Percentiles rank a stretch among this genome's conserved stretches.
These are phyloP conservation scores for Drosophila kepulauana DNA, from an alignment of 1,140 invertebrate species.

Conservation along the genomic window DNA sequence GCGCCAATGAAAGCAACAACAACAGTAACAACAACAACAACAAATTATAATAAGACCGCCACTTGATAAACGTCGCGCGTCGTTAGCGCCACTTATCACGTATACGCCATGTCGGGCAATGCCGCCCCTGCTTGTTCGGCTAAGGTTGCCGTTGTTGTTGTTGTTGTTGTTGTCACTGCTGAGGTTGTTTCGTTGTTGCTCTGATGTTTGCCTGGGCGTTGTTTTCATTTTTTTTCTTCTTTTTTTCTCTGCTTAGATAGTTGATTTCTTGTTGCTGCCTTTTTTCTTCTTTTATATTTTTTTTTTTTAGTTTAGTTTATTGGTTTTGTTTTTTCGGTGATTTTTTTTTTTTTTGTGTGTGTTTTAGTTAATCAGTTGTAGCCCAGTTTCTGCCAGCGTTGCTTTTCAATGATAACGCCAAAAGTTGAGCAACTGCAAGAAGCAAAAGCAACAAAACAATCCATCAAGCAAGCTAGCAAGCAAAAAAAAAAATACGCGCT, in stretches of 20 bases:
- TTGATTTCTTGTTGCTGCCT: slow-evolving; percentile 24
- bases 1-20: slow-evolving; percentile 67
- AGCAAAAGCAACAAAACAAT: slow-evolving; percentile 2
- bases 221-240: not conserved
- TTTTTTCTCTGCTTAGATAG: slow-evolving; percentile 7
- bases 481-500: not conserved
- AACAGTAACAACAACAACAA: slow-evolving; percentile 22
- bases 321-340: slow-evolving; percentile 23
- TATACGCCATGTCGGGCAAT: slow-evolving; percentile 74
- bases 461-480: slow-evolving; percentile 2
- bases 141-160: no score
- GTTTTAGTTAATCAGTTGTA: slow-evolving; percentile 55
- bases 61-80: slow-evolving; percentile 79
- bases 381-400: slow-evolving; percentile 8
- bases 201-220: slow-evolving; percentile 28
- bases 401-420: slow-evolving; percentile 28
- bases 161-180: slow-evolving; percentile 4
- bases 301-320: slow-evolving; percentile 46
- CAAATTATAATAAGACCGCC: slow-evolving; percentile 52
- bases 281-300: not conserved
- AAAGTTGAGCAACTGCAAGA: not conserved
- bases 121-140: slow-evolving; percentile 27
- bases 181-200: not conserved
- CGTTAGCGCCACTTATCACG: slow-evolving; percentile 82
- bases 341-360: not conserved